Base-by-base conservation (phyloP, 2,888 invertebrate genomes). In the Meiosimyza decipiens region DNA sequence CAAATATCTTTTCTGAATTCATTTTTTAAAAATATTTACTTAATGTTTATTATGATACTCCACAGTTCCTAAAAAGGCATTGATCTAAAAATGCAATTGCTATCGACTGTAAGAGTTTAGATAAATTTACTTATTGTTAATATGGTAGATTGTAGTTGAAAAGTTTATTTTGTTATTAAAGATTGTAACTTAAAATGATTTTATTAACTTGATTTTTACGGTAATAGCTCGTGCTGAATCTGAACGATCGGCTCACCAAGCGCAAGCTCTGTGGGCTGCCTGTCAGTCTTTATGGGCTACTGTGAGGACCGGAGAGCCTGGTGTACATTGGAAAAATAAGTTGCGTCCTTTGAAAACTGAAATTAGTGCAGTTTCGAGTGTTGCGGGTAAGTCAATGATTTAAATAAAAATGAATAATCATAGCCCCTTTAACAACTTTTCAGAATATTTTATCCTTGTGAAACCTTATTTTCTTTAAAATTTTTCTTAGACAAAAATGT, bases 261-360 rank as follows among this genome's bases (percentile, higher is more conserved):
- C 97, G 0, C 97, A 97, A 86, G 91, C 95, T 47, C 89, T 98
- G 78, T 98, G 98, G 98, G 92, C 96, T 77, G 96, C 98, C 1
- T 97, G 96, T 81, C 96, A 97, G 82, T 92, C 96, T 3, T 88
- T 98, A 52, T 91, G 93, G 82, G 91, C 94, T 3, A 92, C 94
- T 28, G 91, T 97, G 7, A 90, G 92, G 73, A 88, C 89, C 18
- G 91, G 92, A 12, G 89, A 91, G 70, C 88, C 89, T 0, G 90
- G 90, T 62, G 84, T 88, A 51, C 86, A 90, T 64, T 89, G 90
- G 88, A 88, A 87, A 78, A 87, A 90, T 80, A 88, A 91, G 81
- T 85, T 91, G 85, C 87, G 91, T 84, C 90, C 93, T 1, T 85
- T 93, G 49, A 88, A 89, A 74, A 88, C 90, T 71, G 94, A 95